These are phyloP conservation scores for Heliconius charithonia DNA, from an alignment of 2,888 invertebrate genomes.

Conservation along the genomic window DNA sequence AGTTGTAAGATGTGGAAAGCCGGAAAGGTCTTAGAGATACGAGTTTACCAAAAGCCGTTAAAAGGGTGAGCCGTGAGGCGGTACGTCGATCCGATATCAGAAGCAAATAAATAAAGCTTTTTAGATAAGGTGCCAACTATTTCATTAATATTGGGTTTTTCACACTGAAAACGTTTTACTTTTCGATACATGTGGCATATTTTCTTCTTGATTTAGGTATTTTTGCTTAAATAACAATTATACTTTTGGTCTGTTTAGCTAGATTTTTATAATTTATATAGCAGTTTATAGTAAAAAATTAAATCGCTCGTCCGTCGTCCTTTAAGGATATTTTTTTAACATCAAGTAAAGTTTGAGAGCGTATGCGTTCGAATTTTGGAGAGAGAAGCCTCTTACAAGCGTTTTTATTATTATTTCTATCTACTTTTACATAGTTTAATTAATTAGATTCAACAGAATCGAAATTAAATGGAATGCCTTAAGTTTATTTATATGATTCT, in stretches of 20 bases:
- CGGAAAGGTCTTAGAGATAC: conserved; percentile 34
- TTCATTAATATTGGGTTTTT: conserved; percentile 49
- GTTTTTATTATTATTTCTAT: neutral
- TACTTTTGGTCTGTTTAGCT: neutral
- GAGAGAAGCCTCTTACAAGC: neutral
- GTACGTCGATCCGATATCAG: conserved; percentile 55
- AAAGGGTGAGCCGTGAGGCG: conserved; percentile 55
- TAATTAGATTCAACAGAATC: neutral
- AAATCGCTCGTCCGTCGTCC: neutral
- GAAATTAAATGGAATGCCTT: neutral
- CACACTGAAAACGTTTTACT: neutral
- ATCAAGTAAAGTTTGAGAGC: neutral
- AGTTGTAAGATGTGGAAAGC: conserved; percentile 33
- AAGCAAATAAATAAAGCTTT: conserved; percentile 57
- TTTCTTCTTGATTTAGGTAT: neutral
- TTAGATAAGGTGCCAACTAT: conserved; percentile 44
- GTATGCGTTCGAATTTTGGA: neutral
- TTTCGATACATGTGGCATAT: neutral
- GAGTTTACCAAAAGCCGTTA: conserved; percentile 52
- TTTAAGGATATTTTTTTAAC: neutral
- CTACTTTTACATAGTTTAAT: neutral
- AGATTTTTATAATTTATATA: neutral
- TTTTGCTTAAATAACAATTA: neutral
- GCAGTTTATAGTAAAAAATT: neutral
- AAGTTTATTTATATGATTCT: neutral